Conservation (phyloP, 2,113 vertebrate genomes). For the Benthochromis sp. region DNA sequence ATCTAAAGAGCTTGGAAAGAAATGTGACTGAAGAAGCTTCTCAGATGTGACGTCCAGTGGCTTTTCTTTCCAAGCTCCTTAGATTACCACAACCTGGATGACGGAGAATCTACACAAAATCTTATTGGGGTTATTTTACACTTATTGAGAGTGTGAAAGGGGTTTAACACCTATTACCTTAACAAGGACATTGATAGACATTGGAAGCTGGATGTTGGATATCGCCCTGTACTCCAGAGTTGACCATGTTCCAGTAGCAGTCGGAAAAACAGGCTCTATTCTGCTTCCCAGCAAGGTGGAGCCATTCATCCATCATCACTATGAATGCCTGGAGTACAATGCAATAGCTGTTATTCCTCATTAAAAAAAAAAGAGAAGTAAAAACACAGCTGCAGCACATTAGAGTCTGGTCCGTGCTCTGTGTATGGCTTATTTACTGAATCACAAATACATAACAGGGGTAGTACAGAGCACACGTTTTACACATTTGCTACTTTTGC, state of each 20-base stretch:
- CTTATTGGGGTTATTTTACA: background rate
- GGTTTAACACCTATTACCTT: background rate
- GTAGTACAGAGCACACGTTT: background rate
- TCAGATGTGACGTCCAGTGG: background rate
- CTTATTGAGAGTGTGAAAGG: background rate
- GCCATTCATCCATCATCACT: background rate
- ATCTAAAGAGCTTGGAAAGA: background rate
- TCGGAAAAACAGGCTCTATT: background rate
- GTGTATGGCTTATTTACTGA: background rate
- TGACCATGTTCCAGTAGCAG: background rate
- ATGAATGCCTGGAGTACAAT: background rate
- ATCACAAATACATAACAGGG: background rate
- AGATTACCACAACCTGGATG: background rate
- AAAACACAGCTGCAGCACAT: background rate
- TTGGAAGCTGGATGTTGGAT: background rate
- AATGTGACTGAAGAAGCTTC: background rate
- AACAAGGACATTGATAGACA: background rate
- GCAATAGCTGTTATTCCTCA: background rate
- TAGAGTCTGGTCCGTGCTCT: background rate
- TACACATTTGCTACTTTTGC: background rate
- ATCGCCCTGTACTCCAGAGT: background rate
- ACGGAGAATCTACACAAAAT: background rate
- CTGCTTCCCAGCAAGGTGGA: background rate
- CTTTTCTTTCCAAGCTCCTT: background rate
- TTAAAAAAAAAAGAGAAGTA: accelerated